Conservation (phyloP, 1,140 invertebrate species). For the Idris sp. region DNA sequence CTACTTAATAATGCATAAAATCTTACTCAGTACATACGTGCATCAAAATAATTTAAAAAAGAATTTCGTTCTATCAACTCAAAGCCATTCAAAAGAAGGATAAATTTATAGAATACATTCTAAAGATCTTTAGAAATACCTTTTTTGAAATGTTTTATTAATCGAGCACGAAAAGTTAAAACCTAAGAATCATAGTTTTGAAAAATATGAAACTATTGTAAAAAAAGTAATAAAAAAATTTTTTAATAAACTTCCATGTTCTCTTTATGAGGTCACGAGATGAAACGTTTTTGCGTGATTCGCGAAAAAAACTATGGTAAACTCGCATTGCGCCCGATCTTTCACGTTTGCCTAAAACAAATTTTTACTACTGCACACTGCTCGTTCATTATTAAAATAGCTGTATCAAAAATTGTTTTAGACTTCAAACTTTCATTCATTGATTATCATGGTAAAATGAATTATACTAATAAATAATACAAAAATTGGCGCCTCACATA, state of each 20-base stretch:
- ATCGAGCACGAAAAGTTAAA: too few relatives aligned
- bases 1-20: too few relatives aligned
- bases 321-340: slow-evolving; percentile 6
- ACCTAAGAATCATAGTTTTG: too few relatives aligned
- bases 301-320: slow-evolving; percentile 11
- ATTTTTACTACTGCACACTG: slow-evolving; percentile 13
- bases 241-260: slow-evolving; percentile 20
- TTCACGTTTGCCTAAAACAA: slow-evolving; percentile 23
- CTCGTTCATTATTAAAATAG: slow-evolving; percentile 11
- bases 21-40: too few relatives aligned
- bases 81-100: too few relatives aligned
- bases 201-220: too few relatives aligned
- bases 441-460: slow-evolving; percentile 7
- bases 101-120: too few relatives aligned
- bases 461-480: not conserved
- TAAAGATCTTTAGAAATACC: too few relatives aligned
- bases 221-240: slow-evolving; percentile 8
- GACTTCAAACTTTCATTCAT: slow-evolving; percentile 12
- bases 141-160: too few relatives aligned
- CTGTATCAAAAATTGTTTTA: too few relatives aligned
- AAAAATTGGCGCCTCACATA: not conserved
- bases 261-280: slow-evolving; percentile 25
- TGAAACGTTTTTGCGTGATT: slow-evolving; percentile 33
- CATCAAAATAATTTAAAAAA: too few relatives aligned
- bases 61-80: too few relatives aligned